Evolutionary conservation across 2,113 vertebrate genomes (phyloP).

Genomic region (Indicator maculatus): DNA sequence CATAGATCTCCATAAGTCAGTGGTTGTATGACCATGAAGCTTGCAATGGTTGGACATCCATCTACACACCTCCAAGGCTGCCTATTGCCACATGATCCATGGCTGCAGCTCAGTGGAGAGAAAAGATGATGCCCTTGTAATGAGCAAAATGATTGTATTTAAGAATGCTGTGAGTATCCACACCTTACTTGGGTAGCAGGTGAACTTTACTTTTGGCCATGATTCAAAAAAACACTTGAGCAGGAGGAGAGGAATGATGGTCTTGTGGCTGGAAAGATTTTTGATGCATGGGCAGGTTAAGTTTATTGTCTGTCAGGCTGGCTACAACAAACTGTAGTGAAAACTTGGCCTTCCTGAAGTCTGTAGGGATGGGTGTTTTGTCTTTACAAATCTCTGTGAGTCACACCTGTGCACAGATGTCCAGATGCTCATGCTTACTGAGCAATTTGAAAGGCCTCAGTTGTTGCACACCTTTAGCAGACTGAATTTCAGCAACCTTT

Average conservation of each 20-base stretch:
- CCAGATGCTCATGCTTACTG: background rate
- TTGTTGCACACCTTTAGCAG: background rate
- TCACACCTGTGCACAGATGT: background rate
- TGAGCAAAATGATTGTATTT: background rate
- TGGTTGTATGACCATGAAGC: background rate
- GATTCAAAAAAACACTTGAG: background rate
- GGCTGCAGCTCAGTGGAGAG: background rate
- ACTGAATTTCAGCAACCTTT: background rate
- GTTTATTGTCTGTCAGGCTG: background rate
- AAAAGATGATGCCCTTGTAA: background rate
- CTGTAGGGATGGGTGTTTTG: background rate
- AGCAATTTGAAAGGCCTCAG: background rate
- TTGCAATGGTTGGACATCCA: background rate
- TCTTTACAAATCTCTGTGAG: background rate
- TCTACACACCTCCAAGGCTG: background rate
- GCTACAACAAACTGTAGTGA: background rate
- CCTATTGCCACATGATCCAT: background rate
- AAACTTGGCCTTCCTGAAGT: background rate
- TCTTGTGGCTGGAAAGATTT: background rate
- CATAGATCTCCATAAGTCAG: conserved; percentile 1
- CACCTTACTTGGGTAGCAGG: background rate
- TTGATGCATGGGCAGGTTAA: background rate
- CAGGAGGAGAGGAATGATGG: background rate
- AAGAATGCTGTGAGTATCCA: background rate
- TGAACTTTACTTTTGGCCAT: background rate